These are phyloP conservation scores for Nasonia longicornis DNA, from an alignment of 1,140 invertebrate species.

Conservation along the genomic window DNA sequence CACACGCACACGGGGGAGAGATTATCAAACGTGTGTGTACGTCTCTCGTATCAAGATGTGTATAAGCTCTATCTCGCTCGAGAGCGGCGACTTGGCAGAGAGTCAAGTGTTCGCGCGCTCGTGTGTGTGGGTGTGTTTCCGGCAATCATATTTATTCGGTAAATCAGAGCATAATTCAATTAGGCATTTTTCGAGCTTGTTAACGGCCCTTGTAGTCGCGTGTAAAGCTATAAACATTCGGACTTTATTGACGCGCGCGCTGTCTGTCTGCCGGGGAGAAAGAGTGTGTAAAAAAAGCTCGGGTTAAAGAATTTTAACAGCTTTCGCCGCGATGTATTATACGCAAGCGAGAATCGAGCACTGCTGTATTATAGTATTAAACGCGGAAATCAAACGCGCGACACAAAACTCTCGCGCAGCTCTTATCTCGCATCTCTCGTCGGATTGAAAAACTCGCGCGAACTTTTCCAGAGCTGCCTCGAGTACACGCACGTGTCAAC, in stretches of 20 bases:
- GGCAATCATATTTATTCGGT: background rate
- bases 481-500: too few relatives aligned
- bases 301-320: too few relatives aligned
- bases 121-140: background rate
- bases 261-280: too few relatives aligned
- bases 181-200: background rate
- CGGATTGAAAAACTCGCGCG: background rate
- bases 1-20: too few relatives aligned
- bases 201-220: background rate
- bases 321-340: too few relatives aligned
- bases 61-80: background rate
- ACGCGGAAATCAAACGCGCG: background rate
- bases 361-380: background rate
- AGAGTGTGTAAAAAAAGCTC: too few relatives aligned
- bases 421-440: background rate
- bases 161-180: background rate
- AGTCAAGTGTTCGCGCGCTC: background rate
- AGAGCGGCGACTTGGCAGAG: background rate
- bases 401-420: background rate
- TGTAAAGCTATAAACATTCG: too few relatives aligned
- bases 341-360: too few relatives aligned
- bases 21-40: background rate
- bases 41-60: background rate
- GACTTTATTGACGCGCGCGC: too few relatives aligned
- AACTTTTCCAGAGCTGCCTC: background rate